phyloP scores from a whole-genome alignment of 1,140 invertebrate species.

The Hermetia illucens region DNA sequence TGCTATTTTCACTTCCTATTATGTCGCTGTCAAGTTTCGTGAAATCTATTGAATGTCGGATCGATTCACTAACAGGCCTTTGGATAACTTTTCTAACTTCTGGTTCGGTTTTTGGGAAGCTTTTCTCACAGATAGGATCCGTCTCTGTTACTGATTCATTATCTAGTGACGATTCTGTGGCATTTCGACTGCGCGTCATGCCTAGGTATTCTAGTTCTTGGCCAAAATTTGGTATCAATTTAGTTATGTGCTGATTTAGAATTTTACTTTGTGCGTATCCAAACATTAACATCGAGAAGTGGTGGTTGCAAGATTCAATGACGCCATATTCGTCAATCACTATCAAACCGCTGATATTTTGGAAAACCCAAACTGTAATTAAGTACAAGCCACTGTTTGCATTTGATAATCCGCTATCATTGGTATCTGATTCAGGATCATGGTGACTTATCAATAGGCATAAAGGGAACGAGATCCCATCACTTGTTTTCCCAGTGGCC shows the following conservation, averaged over 20 bases:
- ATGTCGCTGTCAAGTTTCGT: no score
- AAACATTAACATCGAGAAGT: conserved; percentile 48
- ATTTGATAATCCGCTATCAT: conserved; percentile 16
- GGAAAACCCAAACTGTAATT: conserved; percentile 41
- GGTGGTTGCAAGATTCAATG: conserved; percentile 51
- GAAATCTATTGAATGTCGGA: no score
- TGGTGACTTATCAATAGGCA: conserved; percentile 39
- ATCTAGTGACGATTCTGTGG: conserved; percentile 35
- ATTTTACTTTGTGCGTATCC: conserved; percentile 45
- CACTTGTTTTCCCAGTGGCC: conserved; percentile 44
- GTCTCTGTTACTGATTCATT: conserved; percentile 30
- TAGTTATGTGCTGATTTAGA: conserved; percentile 39
- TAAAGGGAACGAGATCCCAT: conserved; percentile 44
- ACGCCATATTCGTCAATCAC: conserved; percentile 43
- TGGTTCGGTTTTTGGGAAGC: background rate
- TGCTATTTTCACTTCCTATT: no score
- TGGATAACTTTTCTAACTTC: conserved; percentile 10
- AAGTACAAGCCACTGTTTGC: conserved; percentile 27
- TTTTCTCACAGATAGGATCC: conserved; percentile 11
- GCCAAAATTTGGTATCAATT: conserved; percentile 38
- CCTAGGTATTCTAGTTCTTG: conserved; percentile 22
- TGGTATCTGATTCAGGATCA: conserved; percentile 9
- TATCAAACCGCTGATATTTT: conserved; percentile 52
- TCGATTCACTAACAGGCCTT: conserved; percentile 14
- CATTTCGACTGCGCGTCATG: conserved; percentile 29